Base-by-base conservation (phyloP, 2,797 vertebrate genomes). In the Hydrocynus forskahlii region DNA sequence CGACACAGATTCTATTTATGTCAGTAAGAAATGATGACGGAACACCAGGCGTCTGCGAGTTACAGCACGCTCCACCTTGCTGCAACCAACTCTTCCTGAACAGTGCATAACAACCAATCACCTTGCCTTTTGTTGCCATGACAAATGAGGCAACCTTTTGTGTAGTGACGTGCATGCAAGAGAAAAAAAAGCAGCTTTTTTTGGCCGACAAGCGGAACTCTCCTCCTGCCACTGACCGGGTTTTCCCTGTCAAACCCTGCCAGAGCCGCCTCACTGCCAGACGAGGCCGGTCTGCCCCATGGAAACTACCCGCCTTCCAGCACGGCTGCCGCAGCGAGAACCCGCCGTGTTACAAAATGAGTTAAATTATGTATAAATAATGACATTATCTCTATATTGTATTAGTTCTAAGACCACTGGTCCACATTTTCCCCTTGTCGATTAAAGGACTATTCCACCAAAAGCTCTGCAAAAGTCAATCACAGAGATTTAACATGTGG, bases 101-200 rank as follows among this genome's bases (percentile, higher is more conserved):
- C 48, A 50, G 76, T 16, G 5, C 83, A 79, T 82, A 75, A 80
- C 80, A 87, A 84, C 77, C 59, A 57, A 35, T 54, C 72, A 81
- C 70, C 72, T 75, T 79, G 68, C 35, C 23, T 70, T 50, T 71
- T 74, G 82, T 76, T 79, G 76, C 72, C 83, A 87, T 82, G 78
- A 82, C 71, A 83, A 67, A 85, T 70, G 50, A 84, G 80, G 67
- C 70, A 72, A 82, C 69, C 69, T 78, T 83, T 80, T 81, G 68
- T 82, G 66, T 43, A 55, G 78, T 84, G 80, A 87, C 76, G 76
- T 79, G 77, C 80, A 7, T 40, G 54, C 23, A 21, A 6, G 25
- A 43, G 43, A 76, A 67, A 81, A 81, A 80, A 67, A 55, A 55
- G 62, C 74, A 81, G 50, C 79, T 45, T 79, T 73, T 81, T 79